A percentile compares a stretch with the other conserved stretches of the same genome.
These are phyloP conservation scores for Verasper variegatus DNA, from an alignment of 2,113 vertebrate genomes.

Conservation along the genomic window DNA sequence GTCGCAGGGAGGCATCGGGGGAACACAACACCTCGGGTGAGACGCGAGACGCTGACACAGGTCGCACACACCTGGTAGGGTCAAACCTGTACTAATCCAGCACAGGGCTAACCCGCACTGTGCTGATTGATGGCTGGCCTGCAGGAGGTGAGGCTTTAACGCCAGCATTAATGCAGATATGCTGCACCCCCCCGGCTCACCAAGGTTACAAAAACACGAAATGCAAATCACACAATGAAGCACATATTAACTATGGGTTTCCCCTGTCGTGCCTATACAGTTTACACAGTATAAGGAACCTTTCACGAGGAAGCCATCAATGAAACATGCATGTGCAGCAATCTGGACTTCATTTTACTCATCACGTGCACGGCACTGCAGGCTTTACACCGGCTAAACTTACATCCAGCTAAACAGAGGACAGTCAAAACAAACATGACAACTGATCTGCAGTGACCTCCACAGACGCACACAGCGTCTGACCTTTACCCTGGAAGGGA, in stretches of 20 bases:
- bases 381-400: constrained; percentile 42
- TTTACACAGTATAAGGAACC: constrained; percentile 28
- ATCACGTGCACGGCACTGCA: constrained; percentile 17
- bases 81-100: constrained; percentile 60
- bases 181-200: constrained; percentile 1
- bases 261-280: constrained; percentile 13
- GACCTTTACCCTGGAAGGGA: constrained; percentile 45
- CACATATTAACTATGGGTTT: constrained; percentile 25
- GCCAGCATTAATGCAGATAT: constrained; percentile 42
- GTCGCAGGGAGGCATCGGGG: constrained; percentile 25
- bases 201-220: constrained; percentile 60
- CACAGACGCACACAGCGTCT: constrained; percentile 20
- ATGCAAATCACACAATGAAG: constrained; percentile 27
- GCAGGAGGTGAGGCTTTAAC: constrained; percentile 50
- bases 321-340: constrained; percentile 37
- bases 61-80: constrained; percentile 64
- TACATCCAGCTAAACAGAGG: constrained; percentile 53
- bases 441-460: constrained; percentile 39
- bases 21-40: constrained; percentile 60
- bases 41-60: constrained; percentile 55
- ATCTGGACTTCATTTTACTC: constrained; percentile 49
- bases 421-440: constrained; percentile 62
- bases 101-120: constrained; percentile 30
- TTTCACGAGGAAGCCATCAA: constrained; percentile 34
- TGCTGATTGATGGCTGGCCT: constrained; percentile 57